Conservation (phyloP, 2,797 vertebrate species). For the Cetoscarus ocellatus region DNA sequence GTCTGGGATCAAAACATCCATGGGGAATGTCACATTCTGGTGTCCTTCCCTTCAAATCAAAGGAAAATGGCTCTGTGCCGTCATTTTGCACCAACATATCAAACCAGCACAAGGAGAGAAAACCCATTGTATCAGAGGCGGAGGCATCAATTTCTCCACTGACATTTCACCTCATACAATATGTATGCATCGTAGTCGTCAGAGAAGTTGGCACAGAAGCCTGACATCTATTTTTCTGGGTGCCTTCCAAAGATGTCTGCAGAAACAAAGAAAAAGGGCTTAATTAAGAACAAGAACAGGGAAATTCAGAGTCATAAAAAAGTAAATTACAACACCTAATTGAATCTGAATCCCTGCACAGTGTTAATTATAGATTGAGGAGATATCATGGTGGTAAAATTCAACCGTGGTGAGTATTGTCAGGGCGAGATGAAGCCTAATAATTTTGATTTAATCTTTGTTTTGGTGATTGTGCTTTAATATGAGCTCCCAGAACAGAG, state of each 20-base stretch:
- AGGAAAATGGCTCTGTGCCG: background rate
- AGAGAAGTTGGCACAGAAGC: constrained; percentile 1
- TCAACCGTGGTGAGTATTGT: background rate
- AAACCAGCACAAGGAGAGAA: background rate
- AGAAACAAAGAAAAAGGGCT: background rate
- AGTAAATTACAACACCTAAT: background rate
- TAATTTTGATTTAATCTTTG: constrained; percentile 3
- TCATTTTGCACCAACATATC: background rate
- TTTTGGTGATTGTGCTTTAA: background rate
- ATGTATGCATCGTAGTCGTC: background rate
- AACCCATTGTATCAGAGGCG: background rate
- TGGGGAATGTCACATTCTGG: background rate
- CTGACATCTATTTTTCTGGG: background rate
- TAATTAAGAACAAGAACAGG: constrained; percentile 4
- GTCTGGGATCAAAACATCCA: background rate
- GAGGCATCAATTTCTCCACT: background rate
- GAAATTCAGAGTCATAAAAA: background rate
- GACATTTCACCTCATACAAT: constrained; percentile 3
- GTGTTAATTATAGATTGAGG: constrained; percentile 7
- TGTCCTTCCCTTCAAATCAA: constrained; percentile 4
- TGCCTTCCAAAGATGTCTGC: background rate
- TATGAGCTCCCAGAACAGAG: background rate
- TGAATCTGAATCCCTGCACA: background rate
- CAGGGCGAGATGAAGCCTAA: background rate
- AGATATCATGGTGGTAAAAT: background rate